Evolutionary conservation across 2,888 invertebrate species (phyloP).

Genomic region (Dorcus hopei): DNA sequence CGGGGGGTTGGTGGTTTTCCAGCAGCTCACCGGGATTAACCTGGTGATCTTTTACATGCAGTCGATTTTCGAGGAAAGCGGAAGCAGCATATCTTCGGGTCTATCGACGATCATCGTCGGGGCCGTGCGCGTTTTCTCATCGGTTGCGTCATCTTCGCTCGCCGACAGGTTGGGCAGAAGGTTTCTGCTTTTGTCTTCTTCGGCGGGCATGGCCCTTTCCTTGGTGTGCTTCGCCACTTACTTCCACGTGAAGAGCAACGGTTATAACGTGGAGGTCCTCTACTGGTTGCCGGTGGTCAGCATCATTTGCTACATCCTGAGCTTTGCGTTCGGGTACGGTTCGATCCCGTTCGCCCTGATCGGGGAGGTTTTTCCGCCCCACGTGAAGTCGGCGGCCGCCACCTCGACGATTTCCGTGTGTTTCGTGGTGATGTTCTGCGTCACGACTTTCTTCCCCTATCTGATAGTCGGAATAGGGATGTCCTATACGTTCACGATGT

Average conservation of each 20-base stretch:
- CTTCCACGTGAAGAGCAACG: conserved; percentile 61
- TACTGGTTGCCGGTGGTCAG: conserved; percentile 72
- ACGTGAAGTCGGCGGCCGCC: conserved; percentile 71
- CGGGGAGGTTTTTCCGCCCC: conserved; percentile 74
- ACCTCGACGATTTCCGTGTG: conserved; percentile 72
- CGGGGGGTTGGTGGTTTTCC: conserved; percentile 37
- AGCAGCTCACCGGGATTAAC: conserved; percentile 61
- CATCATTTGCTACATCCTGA: conserved; percentile 66
- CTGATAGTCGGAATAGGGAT: conserved; percentile 58
- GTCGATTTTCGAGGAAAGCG: conserved; percentile 58
- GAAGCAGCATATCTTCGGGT: conserved; percentile 51
- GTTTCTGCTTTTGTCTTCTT: conserved; percentile 66
- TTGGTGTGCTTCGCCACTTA: conserved; percentile 69
- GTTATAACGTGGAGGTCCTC: conserved; percentile 53
- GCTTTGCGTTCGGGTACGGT: conserved; percentile 72
- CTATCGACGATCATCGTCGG: conserved; percentile 74
- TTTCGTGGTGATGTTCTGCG: conserved; percentile 69
- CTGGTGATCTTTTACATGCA: conserved; percentile 75
- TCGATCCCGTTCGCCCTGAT: conserved; percentile 76
- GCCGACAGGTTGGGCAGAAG: conserved; percentile 75
- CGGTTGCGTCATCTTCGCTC: conserved; percentile 65
- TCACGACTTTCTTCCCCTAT: conserved; percentile 66
- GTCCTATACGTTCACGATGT: conserved; percentile 68
- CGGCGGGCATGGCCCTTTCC: conserved; percentile 61
- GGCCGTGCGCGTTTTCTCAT: conserved; percentile 68